Percentiles rank a stretch among this genome's conserved stretches.
phyloP scores from a whole-genome alignment of 2,888 invertebrate genomes.

The Mesochorus sp. region DNA sequence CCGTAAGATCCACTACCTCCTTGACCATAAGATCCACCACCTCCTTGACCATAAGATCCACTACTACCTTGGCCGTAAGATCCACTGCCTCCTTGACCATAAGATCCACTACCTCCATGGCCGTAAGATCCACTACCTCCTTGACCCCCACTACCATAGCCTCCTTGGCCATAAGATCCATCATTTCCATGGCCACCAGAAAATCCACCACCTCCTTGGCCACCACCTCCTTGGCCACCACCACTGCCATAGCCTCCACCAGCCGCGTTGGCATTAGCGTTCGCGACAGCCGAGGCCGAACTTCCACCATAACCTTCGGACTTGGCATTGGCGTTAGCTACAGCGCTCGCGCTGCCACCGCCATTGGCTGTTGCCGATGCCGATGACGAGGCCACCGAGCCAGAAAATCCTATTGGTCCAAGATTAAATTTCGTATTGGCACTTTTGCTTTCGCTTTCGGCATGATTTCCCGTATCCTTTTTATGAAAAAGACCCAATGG shows the following conservation, averaged over 20 bases:
- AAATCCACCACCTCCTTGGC: constrained; percentile 29
- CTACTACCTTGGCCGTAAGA: constrained; percentile 5
- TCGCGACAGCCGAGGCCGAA: constrained; percentile 46
- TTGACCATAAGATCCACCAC: constrained; percentile 28
- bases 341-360: constrained; percentile 55
- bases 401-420: constrained; percentile 72
- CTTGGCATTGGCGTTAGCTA: constrained; percentile 59
- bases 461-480: constrained; percentile 44
- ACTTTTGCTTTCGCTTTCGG: constrained; percentile 65
- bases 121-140: constrained; percentile 29
- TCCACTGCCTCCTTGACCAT: constrained; percentile 11
- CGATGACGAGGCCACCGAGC: constrained; percentile 66
- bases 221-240: constrained; percentile 45
- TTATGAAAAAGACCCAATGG: constrained; percentile 72
- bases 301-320: constrained; percentile 57
- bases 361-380: constrained; percentile 68
- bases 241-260: constrained; percentile 25
- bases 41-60: constrained; percentile 5
- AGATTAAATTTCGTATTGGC: constrained; percentile 69
- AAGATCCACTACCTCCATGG: constrained; percentile 9
- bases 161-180: constrained; percentile 52
- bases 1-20: constrained; percentile 31
- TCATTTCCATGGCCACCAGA: constrained; percentile 45
- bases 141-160: constrained; percentile 8
- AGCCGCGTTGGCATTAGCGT: constrained; percentile 58